A percentile compares a stretch with the other conserved stretches of the same genome.
phyloP scores from a whole-genome alignment of 2,888 invertebrate genomes.

The Sphaerophoria rueppellii region DNA sequence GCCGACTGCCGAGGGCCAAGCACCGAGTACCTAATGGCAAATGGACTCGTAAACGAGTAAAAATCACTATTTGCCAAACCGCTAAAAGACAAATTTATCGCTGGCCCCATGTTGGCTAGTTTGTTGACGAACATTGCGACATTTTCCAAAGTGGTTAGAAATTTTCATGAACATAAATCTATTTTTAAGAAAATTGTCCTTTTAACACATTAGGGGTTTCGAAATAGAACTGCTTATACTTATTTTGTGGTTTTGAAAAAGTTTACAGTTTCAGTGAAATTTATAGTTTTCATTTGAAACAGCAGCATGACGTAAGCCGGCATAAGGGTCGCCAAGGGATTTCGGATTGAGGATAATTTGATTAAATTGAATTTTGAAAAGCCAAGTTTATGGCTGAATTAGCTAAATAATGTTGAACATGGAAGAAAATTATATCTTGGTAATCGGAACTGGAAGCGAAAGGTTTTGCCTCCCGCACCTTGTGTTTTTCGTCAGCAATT shows the following conservation, averaged over 20 bases:
- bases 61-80: conserved; percentile 70
- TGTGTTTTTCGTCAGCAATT: no score
- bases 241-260: conserved; percentile 15
- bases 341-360: not conserved
- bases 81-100: conserved; percentile 68
- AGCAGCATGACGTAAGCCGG: not conserved
- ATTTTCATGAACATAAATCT: conserved; percentile 35
- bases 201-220: conserved; percentile 3
- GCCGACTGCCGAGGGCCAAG: not conserved
- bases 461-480: no score
- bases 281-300: conserved; percentile 19
- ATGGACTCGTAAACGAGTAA: conserved; percentile 69
- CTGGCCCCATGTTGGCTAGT: conserved; percentile 70
- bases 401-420: not conserved
- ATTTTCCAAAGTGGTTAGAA: conserved; percentile 59
- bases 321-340: not conserved
- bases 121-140: conserved; percentile 46
- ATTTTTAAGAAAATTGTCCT: conserved; percentile 33
- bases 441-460: no score
- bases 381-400: not conserved
- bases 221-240: not conserved
- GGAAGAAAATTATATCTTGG: no score
- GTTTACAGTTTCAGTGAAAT: not conserved
- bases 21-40: conserved; percentile 22
- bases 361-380: not conserved